Evolutionary conservation across 92 coral and sea anemone genomes (phyloP), one percentile per base, ranked within the genome.

Genomic region (Micromussa lordhowensis): DNA sequence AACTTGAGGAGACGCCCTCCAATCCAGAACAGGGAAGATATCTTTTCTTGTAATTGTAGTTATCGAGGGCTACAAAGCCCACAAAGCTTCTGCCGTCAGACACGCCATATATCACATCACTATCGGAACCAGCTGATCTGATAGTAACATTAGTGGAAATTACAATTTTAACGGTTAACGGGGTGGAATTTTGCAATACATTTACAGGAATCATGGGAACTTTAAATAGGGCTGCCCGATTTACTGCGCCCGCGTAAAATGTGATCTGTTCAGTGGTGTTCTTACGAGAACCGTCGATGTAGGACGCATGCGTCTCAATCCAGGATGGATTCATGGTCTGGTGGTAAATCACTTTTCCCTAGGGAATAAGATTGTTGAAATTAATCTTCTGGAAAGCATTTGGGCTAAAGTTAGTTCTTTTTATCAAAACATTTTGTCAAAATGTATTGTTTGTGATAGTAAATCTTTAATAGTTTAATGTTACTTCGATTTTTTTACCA

Each of bases 301-400:
- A 88, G 16, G 91, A 59, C 53, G 92, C 92, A 78, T 89, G 85
- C 28, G 77, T 61, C 30, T 53, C 77, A 36, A 89, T 38, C 69
- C 84, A 40, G 18, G 53, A 49, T 5, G 92, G 92, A 12, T 88
- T 89, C 92, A 36, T 36, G 38, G 38, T 36, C 38, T 36, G 38
- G 38, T 36, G 38, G 38, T 36, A 36, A 36, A 36, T 64, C 57
- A 59, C 24, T 32, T 28, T 32, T 75, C 40, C 79, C 79, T 75
- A 34, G 1, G n/a, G 18, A 75, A 22, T 7, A 75, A 75, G n/a
- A 24, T 51, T 6, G 17, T 35, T 14, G 4, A 12, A 51, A 51
- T 9, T 9, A 14, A 51, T 51, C 7, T 51, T 51, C 3, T 51
- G 16, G 58, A 54, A 18, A 54, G 13, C 58, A 15, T 54, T 54